Percentiles rank a stretch among this genome's conserved stretches.
These are phyloP conservation scores for Pollenia labialis DNA, from an alignment of 2,888 invertebrate genomes.

Conservation along the genomic window DNA sequence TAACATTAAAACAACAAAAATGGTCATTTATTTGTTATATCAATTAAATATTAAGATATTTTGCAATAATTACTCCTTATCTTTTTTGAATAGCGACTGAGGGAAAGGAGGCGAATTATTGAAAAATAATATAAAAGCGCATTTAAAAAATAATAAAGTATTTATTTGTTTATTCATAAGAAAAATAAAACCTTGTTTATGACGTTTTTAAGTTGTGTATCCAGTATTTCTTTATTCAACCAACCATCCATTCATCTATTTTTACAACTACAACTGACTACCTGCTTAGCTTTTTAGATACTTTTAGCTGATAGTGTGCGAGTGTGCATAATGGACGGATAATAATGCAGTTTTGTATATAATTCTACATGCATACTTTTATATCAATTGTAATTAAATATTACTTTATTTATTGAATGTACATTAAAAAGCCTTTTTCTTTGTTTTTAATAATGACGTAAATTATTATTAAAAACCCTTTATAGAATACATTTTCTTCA, in stretches of 20 bases:
- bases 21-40: background rate
- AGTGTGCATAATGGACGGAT: slow-evolving; percentile 43
- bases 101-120: background rate
- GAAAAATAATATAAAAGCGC: slow-evolving; percentile 32
- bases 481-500: background rate
- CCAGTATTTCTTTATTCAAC: background rate
- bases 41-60: slow-evolving; percentile 38
- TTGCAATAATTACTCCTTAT: slow-evolving; percentile 29
- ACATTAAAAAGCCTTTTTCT: slow-evolving; percentile 14
- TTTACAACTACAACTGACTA: slow-evolving; percentile 7
- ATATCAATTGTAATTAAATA: slow-evolving; percentile 53
- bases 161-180: background rate
- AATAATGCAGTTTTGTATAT: slow-evolving; percentile 49
- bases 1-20: slow-evolving; percentile 13
- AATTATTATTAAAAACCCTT: slow-evolving; percentile 47
- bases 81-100: background rate
- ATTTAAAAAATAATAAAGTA: slow-evolving; percentile 36
- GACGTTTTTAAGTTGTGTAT: slow-evolving; percentile 53
- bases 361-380: background rate
- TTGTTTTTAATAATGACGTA: slow-evolving; percentile 48
- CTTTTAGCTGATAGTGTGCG: background rate
- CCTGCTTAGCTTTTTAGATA: slow-evolving; percentile 18
- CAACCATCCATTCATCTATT: slow-evolving; percentile 40
- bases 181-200: slow-evolving; percentile 53
- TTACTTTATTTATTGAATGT: slow-evolving; percentile 30